A percentile compares a stretch with the other conserved stretches of the same genome.
Evolutionary conservation across 2,797 vertebrate genomes (phyloP).

Genomic region (Lagocephalus sceleratus): DNA sequence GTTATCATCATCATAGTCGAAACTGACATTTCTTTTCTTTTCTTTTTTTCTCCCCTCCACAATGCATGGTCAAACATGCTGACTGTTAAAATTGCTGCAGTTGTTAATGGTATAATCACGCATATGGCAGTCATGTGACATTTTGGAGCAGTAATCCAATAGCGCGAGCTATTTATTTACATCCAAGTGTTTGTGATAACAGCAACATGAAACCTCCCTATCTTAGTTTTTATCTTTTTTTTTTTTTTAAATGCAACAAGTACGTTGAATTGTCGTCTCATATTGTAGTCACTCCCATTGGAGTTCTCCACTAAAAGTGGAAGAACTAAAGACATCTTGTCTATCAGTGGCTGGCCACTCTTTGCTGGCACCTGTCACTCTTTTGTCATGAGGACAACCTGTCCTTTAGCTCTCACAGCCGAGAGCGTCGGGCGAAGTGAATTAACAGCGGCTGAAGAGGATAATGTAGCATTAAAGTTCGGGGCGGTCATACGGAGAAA

Average conservation of each 20-base stretch:
- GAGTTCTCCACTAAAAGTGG: slow-evolving; percentile 6
- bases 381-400: slow-evolving; percentile 76
- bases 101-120: not conserved
- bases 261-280: slow-evolving; percentile 1
- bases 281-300: not conserved
- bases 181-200: slow-evolving; percentile 29
- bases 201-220: slow-evolving; percentile 8
- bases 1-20: too few species aligned
- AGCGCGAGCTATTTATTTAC: slow-evolving; percentile 53
- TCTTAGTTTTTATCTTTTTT: slow-evolving; percentile 25
- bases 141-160: slow-evolving; percentile 53
- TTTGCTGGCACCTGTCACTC: slow-evolving; percentile 80
- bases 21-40: too few species aligned
- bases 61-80: slow-evolving; percentile 4
- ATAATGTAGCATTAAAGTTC: slow-evolving; percentile 29
- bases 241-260: slow-evolving; percentile 18
- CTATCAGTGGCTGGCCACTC: slow-evolving; percentile 30
- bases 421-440: slow-evolving; percentile 34
- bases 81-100: not conserved
- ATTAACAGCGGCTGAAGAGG: slow-evolving; percentile 41
- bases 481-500: slow-evolving; percentile 31
- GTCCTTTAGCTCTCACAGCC: slow-evolving; percentile 75
- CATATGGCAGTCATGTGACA: slow-evolving; percentile 45
- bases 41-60: not conserved
- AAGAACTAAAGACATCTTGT: slow-evolving; percentile 15